These are phyloP conservation scores for Hydractinia echinata DNA, from an alignment of 30 jellyfish, hydroid and myxozoan species.

Conservation along the genomic window DNA sequence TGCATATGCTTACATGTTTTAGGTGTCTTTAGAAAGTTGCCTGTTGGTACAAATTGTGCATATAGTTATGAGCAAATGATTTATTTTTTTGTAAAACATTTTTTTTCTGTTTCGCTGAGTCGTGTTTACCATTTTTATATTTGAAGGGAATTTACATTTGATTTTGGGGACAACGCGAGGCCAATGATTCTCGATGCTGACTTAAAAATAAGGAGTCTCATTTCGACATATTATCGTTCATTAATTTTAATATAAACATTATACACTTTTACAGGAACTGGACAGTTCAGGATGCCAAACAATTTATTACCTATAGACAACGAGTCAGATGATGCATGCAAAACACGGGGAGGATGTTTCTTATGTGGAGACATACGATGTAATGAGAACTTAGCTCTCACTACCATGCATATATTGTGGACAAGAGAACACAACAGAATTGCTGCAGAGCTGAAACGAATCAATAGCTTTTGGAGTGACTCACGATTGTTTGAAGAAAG, in stretches of 20 bases:
- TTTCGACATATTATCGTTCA: neutral
- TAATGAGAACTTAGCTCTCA: constrained; percentile 54
- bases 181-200: too few species aligned
- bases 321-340: constrained; percentile 46
- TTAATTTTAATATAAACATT: neutral
- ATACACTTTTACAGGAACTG: neutral
- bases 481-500: constrained; percentile 53
- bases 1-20: too few species aligned
- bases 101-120: too few species aligned
- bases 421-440: constrained; percentile 70
- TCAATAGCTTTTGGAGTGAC: constrained; percentile 63
- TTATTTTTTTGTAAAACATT: too few species aligned
- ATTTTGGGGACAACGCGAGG: too few species aligned
- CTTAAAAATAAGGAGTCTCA: neutral
- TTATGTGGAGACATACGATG: constrained; percentile 72
- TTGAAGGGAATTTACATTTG: too few species aligned
- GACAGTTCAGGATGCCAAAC: neutral
- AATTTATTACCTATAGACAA: constrained; percentile 10
- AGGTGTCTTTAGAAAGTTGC: too few species aligned
- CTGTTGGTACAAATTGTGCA: too few species aligned
- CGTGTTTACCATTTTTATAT: too few species aligned
- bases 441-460: constrained; percentile 41
- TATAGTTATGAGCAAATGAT: too few species aligned
- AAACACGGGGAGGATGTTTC: constrained; percentile 49
- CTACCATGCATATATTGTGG: constrained; percentile 59